Conservation (phyloP, 2,113 vertebrate genomes). For the Podocnemis expansa region DNA sequence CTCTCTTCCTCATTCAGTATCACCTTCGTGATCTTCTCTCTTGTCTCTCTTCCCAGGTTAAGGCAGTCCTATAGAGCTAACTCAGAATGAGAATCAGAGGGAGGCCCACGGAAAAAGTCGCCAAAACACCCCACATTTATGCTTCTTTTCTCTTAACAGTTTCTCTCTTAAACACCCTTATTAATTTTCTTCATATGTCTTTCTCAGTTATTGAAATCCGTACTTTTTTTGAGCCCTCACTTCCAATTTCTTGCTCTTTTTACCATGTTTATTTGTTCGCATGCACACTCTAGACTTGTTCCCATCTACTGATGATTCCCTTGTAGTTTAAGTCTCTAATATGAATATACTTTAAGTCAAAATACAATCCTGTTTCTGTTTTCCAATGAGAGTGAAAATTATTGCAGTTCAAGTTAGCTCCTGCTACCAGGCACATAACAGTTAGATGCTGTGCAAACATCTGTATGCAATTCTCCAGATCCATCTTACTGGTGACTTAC, state of each 20-base stretch:
- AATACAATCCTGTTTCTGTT: slow-evolving; percentile 32
- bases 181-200: not conserved
- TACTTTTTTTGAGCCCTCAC: slow-evolving; percentile 40
- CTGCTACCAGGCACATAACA: not conserved
- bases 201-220: slow-evolving; percentile 27
- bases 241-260: slow-evolving; percentile 55
- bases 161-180: not conserved
- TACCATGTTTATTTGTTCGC: slow-evolving; percentile 10
- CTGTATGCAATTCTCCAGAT: not conserved
- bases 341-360: slow-evolving; percentile 31
- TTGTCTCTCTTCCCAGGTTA: not conserved
- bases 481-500: not conserved
- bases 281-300: not conserved
- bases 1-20: not conserved
- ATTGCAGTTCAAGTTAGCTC: not conserved
- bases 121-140: slow-evolving; percentile 42
- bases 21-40: not conserved
- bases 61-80: not conserved
- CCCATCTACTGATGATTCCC: slow-evolving; percentile 43
- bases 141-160: slow-evolving; percentile 12
- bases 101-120: not conserved
- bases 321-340: slow-evolving; percentile 5
- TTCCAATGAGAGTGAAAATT: not conserved
- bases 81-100: not conserved
- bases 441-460: not conserved